These are phyloP conservation scores for Danionella cerebrum DNA, from an alignment of 2,113 vertebrate genomes.

Conservation along the genomic window DNA sequence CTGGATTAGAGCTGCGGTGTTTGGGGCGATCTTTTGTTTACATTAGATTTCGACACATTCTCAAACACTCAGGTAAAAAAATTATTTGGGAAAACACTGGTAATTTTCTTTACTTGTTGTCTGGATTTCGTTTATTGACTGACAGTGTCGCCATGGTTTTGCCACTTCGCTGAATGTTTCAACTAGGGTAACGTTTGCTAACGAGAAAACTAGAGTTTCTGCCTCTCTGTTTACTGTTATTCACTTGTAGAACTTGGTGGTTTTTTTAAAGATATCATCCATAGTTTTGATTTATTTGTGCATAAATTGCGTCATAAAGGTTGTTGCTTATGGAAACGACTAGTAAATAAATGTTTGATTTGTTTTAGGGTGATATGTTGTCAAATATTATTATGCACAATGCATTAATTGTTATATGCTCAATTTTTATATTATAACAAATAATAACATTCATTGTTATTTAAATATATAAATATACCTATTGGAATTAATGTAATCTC, in stretches of 20 bases:
- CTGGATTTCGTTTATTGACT: not conserved
- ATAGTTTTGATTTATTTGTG: no score
- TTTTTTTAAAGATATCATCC: no score
- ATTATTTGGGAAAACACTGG: not conserved
- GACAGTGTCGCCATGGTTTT: not conserved
- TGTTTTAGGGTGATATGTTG: no score
- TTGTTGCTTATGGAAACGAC: no score
- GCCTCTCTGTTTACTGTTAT: not conserved
- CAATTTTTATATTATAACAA: no score
- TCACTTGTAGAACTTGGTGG: not conserved
- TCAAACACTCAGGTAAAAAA: conserved; percentile 20
- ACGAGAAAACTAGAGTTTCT: not conserved
- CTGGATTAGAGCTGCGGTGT: conserved; percentile 62
- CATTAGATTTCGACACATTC: conserved; percentile 42
- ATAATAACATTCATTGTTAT: no score
- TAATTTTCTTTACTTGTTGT: not conserved
- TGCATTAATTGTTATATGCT: no score
- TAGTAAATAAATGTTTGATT: no score
- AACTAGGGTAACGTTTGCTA: not conserved
- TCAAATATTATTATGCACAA: no score
- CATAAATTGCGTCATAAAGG: no score
- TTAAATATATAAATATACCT: no score
- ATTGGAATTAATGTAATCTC: no score
- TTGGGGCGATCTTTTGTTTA: conserved; percentile 60
- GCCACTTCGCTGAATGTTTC: not conserved